Base-by-base conservation (phyloP, 2,888 invertebrate species). In the Empis stercorea region DNA sequence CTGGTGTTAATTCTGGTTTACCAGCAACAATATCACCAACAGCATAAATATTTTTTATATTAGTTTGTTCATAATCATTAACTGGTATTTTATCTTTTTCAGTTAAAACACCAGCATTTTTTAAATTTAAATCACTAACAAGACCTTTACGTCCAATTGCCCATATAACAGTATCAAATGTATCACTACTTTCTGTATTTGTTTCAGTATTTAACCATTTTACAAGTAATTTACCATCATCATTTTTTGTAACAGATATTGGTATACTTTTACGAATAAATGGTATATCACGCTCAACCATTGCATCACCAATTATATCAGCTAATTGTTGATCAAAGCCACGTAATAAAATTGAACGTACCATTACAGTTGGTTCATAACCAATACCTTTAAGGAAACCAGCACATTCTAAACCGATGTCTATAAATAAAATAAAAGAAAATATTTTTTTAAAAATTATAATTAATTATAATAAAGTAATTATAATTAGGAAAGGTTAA, bases 251-350 rank as follows among this genome's bases (percentile, higher is more conserved):
- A 4, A 93, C 76, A 1, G 79, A 75, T 48, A 76, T 71, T 1
- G 91, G 87, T 32, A 84, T 70, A 49, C 81, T 81, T 56, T 76
- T 76, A 60, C 78, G 73, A 48, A 87, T 70, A 70, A 94, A 88
- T 54, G 80, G 76, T 37, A 92, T 80, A 11, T 89, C 88, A 52
- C 79, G 81, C 56, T 80, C 76, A 52, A 76, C 74, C 89, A 94
- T 89, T 62, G 88, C 84, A 48, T 76, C 76, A 45, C 79, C 78
- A 49, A 94, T 76, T 56, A 85, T 73, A 40, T 73, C 73, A n/a
- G 92, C 87, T 87, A 94, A 91, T 75, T 94, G 92, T 65, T 87
- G 87, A 73, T 94, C 94, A 69, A 94, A 94, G 23, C 89, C 93
- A 56, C 93, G 79, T 51, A 94, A 72, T 13, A 88, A 77, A 54